Conservation (phyloP, 1,140 invertebrate species). For the Sycophaga agraensis region DNA sequence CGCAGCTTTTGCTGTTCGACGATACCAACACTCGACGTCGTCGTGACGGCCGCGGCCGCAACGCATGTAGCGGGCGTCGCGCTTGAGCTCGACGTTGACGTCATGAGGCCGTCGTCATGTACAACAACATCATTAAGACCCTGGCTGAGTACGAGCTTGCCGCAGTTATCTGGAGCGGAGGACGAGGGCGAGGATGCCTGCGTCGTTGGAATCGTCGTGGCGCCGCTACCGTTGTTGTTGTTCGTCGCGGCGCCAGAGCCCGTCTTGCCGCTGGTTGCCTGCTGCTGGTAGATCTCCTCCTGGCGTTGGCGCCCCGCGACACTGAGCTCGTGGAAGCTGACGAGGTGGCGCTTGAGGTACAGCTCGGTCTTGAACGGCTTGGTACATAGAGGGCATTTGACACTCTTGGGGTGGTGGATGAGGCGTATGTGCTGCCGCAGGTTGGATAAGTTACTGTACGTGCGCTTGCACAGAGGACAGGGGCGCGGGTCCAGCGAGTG, state of each 20-base stretch:
- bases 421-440: conserved; percentile 77
- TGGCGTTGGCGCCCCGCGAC: conserved; percentile 52
- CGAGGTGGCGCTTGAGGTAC: conserved; percentile 71
- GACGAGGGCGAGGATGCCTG: conserved; percentile 24
- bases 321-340: conserved; percentile 62
- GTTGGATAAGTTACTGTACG: conserved; percentile 80
- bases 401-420: conserved; percentile 76
- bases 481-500: conserved; percentile 70
- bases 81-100: conserved; percentile 14
- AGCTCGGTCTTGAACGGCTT: conserved; percentile 79
- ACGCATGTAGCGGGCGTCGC: neutral
- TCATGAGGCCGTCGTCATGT: conserved; percentile 17
- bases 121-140: conserved; percentile 16
- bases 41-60: conserved; percentile 2
- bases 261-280: conserved; percentile 31
- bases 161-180: conserved; percentile 35
- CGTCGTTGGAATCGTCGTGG: neutral
- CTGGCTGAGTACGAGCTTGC: conserved; percentile 31
- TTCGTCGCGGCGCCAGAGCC: neutral
- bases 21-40: neutral
- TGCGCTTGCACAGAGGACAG: conserved; percentile 75
- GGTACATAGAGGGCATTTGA: conserved; percentile 71
- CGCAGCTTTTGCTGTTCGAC: conserved; percentile 13
- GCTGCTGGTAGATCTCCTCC: conserved; percentile 56
- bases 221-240: neutral